Evolutionary conservation across 1,140 invertebrate species (phyloP).

Genomic region (Telenomus remus): DNA sequence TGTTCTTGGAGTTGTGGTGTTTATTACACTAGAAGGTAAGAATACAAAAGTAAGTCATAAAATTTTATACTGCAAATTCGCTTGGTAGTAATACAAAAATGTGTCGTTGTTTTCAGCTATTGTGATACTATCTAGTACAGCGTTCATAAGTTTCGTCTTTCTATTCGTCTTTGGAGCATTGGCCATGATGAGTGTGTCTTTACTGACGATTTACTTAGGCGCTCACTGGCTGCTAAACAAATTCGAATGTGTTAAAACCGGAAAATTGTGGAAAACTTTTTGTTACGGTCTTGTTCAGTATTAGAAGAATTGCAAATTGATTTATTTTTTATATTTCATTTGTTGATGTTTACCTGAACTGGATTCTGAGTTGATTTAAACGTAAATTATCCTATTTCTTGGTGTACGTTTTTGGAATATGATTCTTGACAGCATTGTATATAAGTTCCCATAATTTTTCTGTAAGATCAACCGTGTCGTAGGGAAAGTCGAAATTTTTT

Average conservation of each 20-base stretch:
- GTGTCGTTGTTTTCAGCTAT: conserved; percentile 12
- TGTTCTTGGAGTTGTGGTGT: conserved; percentile 48
- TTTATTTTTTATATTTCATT: not conserved
- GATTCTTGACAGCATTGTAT: conserved; percentile 12
- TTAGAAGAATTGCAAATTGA: conserved; percentile 1
- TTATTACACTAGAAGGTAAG: conserved; percentile 60
- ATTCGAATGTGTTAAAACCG: not conserved
- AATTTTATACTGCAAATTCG: not conserved
- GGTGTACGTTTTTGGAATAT: not conserved
- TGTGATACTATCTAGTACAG: conserved; percentile 24
- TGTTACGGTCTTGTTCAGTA: conserved; percentile 17
- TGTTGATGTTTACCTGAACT: not conserved
- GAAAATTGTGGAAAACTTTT: conserved; percentile 15
- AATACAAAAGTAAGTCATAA: not conserved
- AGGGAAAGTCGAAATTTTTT: conserved; percentile 3
- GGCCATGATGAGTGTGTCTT: conserved; percentile 11
- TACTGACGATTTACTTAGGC: conserved; percentile 9
- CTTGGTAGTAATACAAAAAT: conserved; percentile 2
- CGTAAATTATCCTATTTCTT: not conserved
- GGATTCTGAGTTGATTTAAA: no score
- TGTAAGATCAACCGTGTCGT: conserved; percentile 5
- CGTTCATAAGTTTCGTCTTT: conserved; percentile 22
- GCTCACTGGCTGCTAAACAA: conserved; percentile 17
- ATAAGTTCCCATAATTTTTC: conserved; percentile 11
- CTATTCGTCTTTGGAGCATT: conserved; percentile 13